Percentiles rank a stretch among this genome's conserved stretches.
Conservation (phyloP, 2,888 invertebrate genomes). For the Xanthorhoe designata region DNA sequence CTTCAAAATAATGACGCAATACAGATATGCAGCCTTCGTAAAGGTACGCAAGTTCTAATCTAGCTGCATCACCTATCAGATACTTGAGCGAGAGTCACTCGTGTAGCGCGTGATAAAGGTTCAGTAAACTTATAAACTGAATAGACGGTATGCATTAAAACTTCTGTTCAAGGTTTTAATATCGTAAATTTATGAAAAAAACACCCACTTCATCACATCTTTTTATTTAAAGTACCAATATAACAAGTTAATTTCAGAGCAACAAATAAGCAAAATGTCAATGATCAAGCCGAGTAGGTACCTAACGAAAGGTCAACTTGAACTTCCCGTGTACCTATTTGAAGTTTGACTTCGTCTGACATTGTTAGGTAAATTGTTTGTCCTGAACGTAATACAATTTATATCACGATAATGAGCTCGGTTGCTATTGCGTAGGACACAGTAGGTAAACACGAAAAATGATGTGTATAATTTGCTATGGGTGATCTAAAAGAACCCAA, state of each 20-base stretch:
- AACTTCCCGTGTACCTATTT: too few species aligned
- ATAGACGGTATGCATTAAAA: background rate
- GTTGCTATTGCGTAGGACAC: constrained; percentile 16
- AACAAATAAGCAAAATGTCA: too few species aligned
- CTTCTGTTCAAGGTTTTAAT: too few species aligned
- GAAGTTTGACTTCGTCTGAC: too few species aligned
- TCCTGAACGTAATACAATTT: too few species aligned
- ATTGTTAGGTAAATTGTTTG: too few species aligned
- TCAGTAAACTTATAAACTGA: constrained; percentile 26
- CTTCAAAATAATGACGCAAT: constrained; percentile 63
- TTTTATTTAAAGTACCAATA: too few species aligned
- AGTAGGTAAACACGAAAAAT: constrained; percentile 28
- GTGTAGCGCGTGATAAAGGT: constrained; percentile 36
- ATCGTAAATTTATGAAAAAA: background rate
- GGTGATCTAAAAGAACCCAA: constrained; percentile 30
- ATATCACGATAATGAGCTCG: background rate
- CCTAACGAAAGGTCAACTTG: too few species aligned
- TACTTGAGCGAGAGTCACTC: constrained; percentile 30
- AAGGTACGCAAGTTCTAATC: constrained; percentile 39
- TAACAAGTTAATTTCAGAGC: too few species aligned
- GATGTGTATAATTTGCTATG: constrained; percentile 31
- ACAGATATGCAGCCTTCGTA: constrained; percentile 36
- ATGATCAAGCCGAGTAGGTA: background rate
- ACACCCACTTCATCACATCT: background rate
- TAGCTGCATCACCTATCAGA: constrained; percentile 35